Conservation (phyloP, 64 coral and sea anemone species). For the Porites australiensis region DNA sequence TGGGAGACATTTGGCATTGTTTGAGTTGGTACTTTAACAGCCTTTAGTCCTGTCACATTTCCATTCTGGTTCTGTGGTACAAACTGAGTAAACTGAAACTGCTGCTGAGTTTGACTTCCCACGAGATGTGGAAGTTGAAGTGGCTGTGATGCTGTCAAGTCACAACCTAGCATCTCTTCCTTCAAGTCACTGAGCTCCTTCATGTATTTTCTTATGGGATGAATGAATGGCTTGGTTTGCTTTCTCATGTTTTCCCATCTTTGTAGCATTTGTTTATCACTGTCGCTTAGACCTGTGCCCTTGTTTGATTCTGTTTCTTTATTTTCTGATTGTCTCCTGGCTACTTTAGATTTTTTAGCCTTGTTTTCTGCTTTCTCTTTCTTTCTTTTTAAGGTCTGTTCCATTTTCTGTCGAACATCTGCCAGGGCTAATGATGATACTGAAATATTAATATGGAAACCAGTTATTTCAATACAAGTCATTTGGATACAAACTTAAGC, state of each 20-base stretch:
- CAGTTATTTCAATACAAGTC: too few relatives aligned
- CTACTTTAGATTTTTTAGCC: slow-evolving; percentile 76
- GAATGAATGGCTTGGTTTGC: slow-evolving; percentile 93
- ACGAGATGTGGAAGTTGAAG: not conserved
- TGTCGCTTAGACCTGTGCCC: slow-evolving; percentile 72
- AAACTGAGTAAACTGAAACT: slow-evolving; percentile 97
- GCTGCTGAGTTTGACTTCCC: slow-evolving; percentile 59
- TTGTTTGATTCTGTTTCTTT: slow-evolving; percentile 46
- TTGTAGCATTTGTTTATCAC: slow-evolving; percentile 85
- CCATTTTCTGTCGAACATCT: slow-evolving; percentile 62
- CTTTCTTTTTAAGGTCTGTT: slow-evolving; percentile 86
- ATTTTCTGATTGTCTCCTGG: slow-evolving; percentile 57
- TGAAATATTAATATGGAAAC: not conserved
- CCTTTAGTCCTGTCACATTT: slow-evolving; percentile 78
- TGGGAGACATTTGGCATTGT: not conserved
- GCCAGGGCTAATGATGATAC: slow-evolving; percentile 66
- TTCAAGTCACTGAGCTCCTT: slow-evolving; percentile 83
- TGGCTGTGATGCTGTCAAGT: not conserved
- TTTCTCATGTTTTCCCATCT: slow-evolving; percentile 95
- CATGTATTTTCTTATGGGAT: slow-evolving; percentile 97
- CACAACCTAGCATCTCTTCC: slow-evolving; percentile 67
- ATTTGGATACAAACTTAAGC: too few relatives aligned
- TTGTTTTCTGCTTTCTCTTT: slow-evolving; percentile 73
- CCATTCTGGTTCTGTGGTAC: slow-evolving; percentile 94
- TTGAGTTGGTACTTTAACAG: slow-evolving; percentile 77